Percentiles rank a stretch among this genome's conserved stretches.
Evolutionary conservation across 2,797 vertebrate species (phyloP).

Genomic region (Rhynchotus rufescens): DNA sequence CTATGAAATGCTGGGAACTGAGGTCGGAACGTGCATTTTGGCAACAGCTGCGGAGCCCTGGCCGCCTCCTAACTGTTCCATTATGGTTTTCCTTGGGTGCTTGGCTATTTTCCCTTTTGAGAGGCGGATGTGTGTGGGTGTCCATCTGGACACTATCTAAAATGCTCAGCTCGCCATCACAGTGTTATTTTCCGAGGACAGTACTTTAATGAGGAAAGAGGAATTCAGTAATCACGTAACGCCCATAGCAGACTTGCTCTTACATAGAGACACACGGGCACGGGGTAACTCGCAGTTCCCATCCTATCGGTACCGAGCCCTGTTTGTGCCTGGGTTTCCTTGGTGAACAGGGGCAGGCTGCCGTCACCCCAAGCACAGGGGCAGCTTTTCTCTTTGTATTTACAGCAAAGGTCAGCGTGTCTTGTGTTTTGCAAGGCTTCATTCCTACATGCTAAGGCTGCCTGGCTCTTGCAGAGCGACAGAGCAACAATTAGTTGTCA

Average conservation of each 20-base stretch:
- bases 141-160: not conserved
- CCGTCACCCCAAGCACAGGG: rapidly evolving
- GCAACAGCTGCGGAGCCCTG: not conserved
- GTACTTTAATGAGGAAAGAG: not conserved
- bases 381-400: rapidly evolving
- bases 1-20: not conserved
- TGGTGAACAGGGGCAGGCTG: not conserved
- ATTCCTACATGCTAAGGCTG: not conserved
- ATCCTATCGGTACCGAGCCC: not conserved
- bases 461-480: not conserved
- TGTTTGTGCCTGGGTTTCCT: not conserved
- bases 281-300: rapidly evolving
- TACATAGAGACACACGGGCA: not conserved
- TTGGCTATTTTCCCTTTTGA: not conserved
- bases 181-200: not conserved
- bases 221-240: not conserved
- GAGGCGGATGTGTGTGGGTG: not conserved
- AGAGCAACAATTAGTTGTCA: not conserved
- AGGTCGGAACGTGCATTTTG: not conserved
- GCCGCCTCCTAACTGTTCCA: rapidly evolving
- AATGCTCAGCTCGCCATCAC: rapidly evolving
- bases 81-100: rapidly evolving
- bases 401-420: not conserved
- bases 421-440: not conserved
- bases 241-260: not conserved